phyloP scores from a whole-genome alignment of 1,140 invertebrate genomes.

The Centruroides sculpturatus region DNA sequence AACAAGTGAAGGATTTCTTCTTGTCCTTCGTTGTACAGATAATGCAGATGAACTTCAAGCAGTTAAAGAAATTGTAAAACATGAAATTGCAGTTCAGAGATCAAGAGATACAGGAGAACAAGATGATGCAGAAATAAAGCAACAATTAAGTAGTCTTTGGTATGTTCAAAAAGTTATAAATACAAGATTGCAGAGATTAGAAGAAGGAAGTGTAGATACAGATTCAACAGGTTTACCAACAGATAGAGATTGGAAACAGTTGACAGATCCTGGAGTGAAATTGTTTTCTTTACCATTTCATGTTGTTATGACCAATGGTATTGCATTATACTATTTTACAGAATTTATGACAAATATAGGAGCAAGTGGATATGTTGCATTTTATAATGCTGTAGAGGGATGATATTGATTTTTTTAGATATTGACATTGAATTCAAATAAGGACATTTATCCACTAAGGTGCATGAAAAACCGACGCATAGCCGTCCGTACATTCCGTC shows the following conservation, averaged over 20 bases:
- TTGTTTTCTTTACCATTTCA: constrained; percentile 54
- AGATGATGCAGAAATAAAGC: constrained; percentile 65
- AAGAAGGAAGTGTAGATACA: constrained; percentile 26
- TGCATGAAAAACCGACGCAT: no score
- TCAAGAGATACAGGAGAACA: constrained; percentile 69
- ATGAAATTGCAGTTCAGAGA: constrained; percentile 58
- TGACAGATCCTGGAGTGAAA: constrained; percentile 40
- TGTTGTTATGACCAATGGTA: constrained; percentile 62
- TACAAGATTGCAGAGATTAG: constrained; percentile 22
- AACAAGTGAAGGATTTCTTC: constrained; percentile 66
- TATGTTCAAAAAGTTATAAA: constrained; percentile 65
- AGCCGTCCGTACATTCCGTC: no score
- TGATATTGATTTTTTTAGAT: no score
- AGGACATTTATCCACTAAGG: no score
- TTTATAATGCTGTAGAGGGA: constrained; percentile 70
- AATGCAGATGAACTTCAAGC: constrained; percentile 63
- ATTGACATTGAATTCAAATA: no score
- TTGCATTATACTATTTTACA: constrained; percentile 63
- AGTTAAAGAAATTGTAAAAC: constrained; percentile 56
- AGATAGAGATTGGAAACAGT: constrained; percentile 36
- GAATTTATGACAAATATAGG: constrained; percentile 59
- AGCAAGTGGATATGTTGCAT: constrained; percentile 60
- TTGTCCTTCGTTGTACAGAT: constrained; percentile 58
- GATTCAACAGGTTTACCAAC: constrained; percentile 31
- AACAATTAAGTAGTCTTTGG: constrained; percentile 71